Percentiles rank a stretch among this genome's conserved stretches.
Evolutionary conservation across 2,113 vertebrate species (phyloP).

Genomic region (Datnioides undecimradiatus): DNA sequence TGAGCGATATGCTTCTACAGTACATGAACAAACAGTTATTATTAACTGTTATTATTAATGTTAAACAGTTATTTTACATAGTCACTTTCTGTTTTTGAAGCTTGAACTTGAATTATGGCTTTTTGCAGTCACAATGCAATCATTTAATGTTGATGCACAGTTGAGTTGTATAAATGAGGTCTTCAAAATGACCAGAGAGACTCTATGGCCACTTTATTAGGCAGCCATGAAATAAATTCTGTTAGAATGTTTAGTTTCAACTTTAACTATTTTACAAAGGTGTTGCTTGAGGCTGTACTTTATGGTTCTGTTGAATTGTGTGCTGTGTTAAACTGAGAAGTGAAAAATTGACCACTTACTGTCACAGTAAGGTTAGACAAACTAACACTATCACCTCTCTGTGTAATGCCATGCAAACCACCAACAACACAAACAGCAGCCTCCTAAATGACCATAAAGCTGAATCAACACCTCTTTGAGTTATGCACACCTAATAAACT

Average conservation of each 20-base stretch:
- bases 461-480: not conserved
- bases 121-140: not conserved
- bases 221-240: not conserved
- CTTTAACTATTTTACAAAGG: not conserved
- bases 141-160: not conserved
- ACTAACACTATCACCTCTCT: not conserved
- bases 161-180: not conserved
- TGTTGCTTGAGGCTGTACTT: not conserved
- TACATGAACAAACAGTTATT: not conserved
- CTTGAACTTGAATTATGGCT: not conserved
- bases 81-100: not conserved
- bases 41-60: too few species aligned
- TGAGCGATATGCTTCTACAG: not conserved
- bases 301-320: not conserved
- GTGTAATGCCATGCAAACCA: not conserved
- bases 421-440: not conserved
- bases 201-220: not conserved
- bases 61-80: not conserved
- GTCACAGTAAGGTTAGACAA: not conserved
- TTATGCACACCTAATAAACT: too few species aligned
- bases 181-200: not conserved
- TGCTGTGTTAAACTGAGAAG: not conserved
- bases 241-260: not conserved
- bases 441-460: not conserved
- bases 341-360: not conserved